Evolutionary conservation across 2,888 invertebrate genomes (phyloP), one percentile per base, ranked within the genome.

Genomic region (Nomada flava): DNA sequence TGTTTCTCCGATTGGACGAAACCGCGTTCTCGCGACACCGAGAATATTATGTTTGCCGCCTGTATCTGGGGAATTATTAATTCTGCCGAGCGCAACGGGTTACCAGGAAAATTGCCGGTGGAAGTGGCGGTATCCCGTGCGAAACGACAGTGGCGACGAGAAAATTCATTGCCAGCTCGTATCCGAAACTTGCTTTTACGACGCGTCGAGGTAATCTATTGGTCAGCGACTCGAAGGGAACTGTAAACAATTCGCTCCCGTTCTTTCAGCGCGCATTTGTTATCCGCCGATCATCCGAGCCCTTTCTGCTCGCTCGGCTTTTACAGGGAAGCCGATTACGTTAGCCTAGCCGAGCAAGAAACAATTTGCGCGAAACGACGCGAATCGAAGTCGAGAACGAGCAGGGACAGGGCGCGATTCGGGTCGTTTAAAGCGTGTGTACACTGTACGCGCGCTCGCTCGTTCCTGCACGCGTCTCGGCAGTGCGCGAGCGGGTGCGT

Each of bases 41-140:
- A 23, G 76, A 59, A 85, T 89, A 89, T 89, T 87, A 86, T 85
- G 84, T 90, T 85, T 89, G 83, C 86, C 52, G 62, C 72, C 76
- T 82, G 78, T 85, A 82, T 62, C 67, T 59, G 60, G 15, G 18
- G 50, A 42, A 44, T 60, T 63, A 70, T 70, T 60, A 59, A 70
- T 70, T 60, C 47, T 55, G 47, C 9, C 18, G 60, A 60, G 60
- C 60, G 69, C 69, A 26, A 60, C 47, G 47, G 47, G 20, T 59
- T 60, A 36, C 29, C 26, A 11, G 60, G 50, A 70, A 70, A 47
- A 60, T 60, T 70, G 13, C 47, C 29, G 29, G 60, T 15, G 15
- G 29, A 50, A 70, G 59, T 50, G 50, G 15, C 15, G 15, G 9
- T 2, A 29, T 57, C 59, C 29, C 29, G 29, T 7, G 29, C 29